A percentile compares a stretch with the other conserved stretches of the same genome.
phyloP scores from a whole-genome alignment of 2,797 vertebrate genomes.

The Acipenser transmontanus region DNA sequence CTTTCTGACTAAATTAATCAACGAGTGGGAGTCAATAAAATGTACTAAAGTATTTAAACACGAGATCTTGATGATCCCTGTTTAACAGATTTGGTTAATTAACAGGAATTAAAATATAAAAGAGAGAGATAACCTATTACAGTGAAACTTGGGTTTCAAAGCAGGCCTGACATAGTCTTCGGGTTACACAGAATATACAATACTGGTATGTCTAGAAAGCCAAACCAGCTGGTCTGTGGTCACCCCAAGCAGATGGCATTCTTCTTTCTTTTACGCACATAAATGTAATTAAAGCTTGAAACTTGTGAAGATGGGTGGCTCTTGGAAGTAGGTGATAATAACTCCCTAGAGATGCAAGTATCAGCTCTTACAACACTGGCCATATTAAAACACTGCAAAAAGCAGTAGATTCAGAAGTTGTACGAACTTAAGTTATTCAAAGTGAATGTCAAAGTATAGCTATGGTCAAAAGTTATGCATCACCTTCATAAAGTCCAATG shows the following conservation, averaged over 20 bases:
- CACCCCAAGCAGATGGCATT: neutral
- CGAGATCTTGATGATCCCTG: neutral
- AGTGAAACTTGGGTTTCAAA: neutral
- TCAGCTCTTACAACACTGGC: neutral
- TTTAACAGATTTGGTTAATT: neutral
- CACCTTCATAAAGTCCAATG: too few species aligned
- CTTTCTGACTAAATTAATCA: neutral
- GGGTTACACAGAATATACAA: neutral
- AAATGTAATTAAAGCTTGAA: conserved; percentile 2
- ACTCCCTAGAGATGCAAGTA: neutral
- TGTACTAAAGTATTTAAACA: neutral
- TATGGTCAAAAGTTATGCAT: too few species aligned
- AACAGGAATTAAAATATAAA: neutral
- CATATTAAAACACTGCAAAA: too few species aligned
- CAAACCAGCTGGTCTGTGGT: neutral
- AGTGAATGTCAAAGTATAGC: too few species aligned
- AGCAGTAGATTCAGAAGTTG: too few species aligned
- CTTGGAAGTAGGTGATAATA: neutral
- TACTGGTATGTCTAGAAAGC: neutral
- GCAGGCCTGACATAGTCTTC: too few species aligned
- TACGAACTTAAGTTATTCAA: too few species aligned
- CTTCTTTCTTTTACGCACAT: neutral
- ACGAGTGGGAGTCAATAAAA: neutral
- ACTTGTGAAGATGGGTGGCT: neutral
- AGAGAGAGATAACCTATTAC: neutral